These are phyloP conservation scores for Drosophila kanapiae DNA, from an alignment of 1,140 invertebrate genomes.

Conservation along the genomic window DNA sequence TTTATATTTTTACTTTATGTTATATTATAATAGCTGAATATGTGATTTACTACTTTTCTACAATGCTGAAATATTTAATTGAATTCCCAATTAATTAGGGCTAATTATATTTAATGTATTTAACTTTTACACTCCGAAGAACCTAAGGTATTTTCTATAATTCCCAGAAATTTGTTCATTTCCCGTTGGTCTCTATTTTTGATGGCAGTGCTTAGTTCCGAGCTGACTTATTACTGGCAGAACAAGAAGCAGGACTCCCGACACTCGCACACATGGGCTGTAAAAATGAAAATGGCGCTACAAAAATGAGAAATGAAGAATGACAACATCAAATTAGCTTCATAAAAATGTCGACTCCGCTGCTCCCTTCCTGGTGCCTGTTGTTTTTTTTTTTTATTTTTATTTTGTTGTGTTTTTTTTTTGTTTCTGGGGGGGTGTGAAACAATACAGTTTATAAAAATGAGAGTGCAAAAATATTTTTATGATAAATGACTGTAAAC, in stretches of 20 bases:
- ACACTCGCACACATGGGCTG: slow-evolving; percentile 44
- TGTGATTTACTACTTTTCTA: too few relatives aligned
- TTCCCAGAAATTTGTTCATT: too few relatives aligned
- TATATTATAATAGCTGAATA: too few relatives aligned
- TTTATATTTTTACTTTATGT: too few relatives aligned
- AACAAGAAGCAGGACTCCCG: slow-evolving; percentile 2
- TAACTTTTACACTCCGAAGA: too few relatives aligned
- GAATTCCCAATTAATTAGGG: too few relatives aligned
- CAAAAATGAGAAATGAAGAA: slow-evolving; percentile 82
- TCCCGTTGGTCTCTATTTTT: not conserved
- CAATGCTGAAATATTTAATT: too few relatives aligned
- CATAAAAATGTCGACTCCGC: slow-evolving; percentile 74
- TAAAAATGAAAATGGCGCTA: slow-evolving; percentile 77
- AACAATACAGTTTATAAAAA: slow-evolving; percentile 83
- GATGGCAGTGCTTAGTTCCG: slow-evolving; percentile 8
- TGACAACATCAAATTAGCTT: slow-evolving; percentile 83
- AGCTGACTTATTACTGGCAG: slow-evolving; percentile 36
- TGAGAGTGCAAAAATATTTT: slow-evolving; percentile 82
- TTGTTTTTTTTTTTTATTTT: not conserved
- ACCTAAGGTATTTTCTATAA: too few relatives aligned
- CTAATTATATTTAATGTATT: too few relatives aligned
- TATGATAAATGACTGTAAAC: slow-evolving; percentile 83
- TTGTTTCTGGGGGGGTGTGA: slow-evolving; percentile 51
- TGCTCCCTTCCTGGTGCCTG: slow-evolving; percentile 2
- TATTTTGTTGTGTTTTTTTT: not conserved